These are phyloP conservation scores for Drosophila mimetica DNA, from an alignment of 2,888 invertebrate genomes.

Conservation along the genomic window DNA sequence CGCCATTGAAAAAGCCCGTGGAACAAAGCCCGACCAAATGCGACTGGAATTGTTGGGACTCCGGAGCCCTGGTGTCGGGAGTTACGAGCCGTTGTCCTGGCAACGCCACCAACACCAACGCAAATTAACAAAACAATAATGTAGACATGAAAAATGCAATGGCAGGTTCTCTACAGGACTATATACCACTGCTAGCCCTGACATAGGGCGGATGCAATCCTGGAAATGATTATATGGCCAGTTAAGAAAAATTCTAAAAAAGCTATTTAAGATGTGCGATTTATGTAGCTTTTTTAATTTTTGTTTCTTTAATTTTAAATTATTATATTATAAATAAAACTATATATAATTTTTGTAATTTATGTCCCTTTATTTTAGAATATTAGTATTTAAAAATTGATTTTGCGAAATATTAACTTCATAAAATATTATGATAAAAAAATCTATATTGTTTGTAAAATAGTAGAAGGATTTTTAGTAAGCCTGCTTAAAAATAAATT, in stretches of 20 bases:
- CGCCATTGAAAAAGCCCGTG: conserved; percentile 39
- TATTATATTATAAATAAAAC: no score
- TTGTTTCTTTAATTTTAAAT: not conserved
- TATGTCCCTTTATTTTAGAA: no score
- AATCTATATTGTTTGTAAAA: no score
- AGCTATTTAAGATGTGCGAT: not conserved
- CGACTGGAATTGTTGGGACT: conserved; percentile 13
- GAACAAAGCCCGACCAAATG: conserved; percentile 72
- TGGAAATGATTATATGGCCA: not conserved
- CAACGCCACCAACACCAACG: conserved; percentile 58
- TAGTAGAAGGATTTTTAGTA: no score
- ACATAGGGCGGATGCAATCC: not conserved
- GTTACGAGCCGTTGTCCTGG: conserved; percentile 63
- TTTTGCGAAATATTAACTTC: no score
- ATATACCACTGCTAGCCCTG: conserved; percentile 6
- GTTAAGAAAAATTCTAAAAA: not conserved
- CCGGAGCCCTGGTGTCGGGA: not conserved
- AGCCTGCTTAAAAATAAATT: no score
- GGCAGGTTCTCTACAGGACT: conserved; percentile 17
- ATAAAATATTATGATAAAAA: no score
- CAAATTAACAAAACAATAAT: conserved; percentile 72
- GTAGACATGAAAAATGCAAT: conserved; percentile 44
- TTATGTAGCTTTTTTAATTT: not conserved
- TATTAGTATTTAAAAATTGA: no score
- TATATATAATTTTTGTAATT: no score